Conservation (phyloP, 2,113 vertebrate species). For the Apodemus sylvaticus region DNA sequence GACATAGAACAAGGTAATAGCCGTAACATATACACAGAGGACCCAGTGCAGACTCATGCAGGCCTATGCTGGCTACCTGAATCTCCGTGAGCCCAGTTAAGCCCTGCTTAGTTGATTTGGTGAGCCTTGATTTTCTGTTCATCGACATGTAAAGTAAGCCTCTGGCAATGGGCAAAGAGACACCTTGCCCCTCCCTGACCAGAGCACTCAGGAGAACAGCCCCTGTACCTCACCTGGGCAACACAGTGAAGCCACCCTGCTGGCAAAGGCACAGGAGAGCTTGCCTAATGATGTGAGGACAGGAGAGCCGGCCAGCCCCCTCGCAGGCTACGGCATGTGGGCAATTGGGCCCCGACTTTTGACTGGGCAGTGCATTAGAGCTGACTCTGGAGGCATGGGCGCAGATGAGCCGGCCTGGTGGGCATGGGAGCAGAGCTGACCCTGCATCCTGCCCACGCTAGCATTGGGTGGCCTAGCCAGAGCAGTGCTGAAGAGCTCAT, state of each 20-base stretch:
- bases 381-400: neutral
- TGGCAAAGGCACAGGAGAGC: neutral
- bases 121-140: neutral
- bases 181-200: neutral
- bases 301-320: neutral
- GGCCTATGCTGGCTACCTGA: neutral
- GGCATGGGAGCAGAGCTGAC: neutral
- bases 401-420: neutral
- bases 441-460: neutral
- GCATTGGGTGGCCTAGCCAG: neutral
- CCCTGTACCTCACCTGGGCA: neutral
- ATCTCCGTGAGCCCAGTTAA: neutral
- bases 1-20: neutral
- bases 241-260: neutral
- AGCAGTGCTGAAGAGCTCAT: neutral
- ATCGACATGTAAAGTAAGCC: neutral
- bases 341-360: neutral
- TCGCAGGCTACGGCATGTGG: neutral
- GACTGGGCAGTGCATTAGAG: neutral
- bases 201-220: neutral
- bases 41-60: neutral
- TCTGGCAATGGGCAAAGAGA: neutral
- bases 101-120: neutral
- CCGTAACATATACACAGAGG: neutral
- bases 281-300: neutral